These are phyloP conservation scores for Tillus elongatus DNA, from an alignment of 2,888 invertebrate species.

Conservation along the genomic window DNA sequence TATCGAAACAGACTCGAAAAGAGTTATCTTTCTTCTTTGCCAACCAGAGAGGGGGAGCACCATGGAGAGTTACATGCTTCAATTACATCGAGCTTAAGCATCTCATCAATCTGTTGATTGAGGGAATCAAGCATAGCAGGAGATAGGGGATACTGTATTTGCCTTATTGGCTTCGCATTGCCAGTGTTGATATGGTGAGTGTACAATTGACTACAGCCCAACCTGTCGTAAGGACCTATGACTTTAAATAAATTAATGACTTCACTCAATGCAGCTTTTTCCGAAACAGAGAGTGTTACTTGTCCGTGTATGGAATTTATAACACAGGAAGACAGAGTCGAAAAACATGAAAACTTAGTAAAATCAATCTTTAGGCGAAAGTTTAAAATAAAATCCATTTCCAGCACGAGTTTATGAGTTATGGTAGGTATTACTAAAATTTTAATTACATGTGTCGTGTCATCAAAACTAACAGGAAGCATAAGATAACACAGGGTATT, in stretches of 20 bases:
- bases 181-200: constrained; percentile 2
- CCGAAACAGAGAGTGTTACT: too few species aligned
- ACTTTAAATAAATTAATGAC: not conserved
- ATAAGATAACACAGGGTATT: too few species aligned
- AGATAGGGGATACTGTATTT: constrained; percentile 1
- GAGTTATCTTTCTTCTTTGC: not conserved
- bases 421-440: too few species aligned
- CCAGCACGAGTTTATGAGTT: too few species aligned
- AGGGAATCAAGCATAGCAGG: not conserved
- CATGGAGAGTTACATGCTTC: not conserved
- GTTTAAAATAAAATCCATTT: too few species aligned
- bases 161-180: not conserved
- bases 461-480: too few species aligned
- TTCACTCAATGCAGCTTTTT: not conserved
- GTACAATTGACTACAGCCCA: not conserved
- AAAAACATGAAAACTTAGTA: not conserved
- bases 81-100: not conserved
- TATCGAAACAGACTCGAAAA: not conserved
- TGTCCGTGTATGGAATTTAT: not conserved
- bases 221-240: not conserved
- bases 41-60: not conserved
- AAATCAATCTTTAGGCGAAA: constrained; percentile 1
- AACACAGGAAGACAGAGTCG: not conserved
- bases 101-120: constrained; percentile 1
- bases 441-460: too few species aligned